These are phyloP conservation scores for Tineola bisselliella DNA, from an alignment of 2,888 invertebrate species.

Conservation along the genomic window DNA sequence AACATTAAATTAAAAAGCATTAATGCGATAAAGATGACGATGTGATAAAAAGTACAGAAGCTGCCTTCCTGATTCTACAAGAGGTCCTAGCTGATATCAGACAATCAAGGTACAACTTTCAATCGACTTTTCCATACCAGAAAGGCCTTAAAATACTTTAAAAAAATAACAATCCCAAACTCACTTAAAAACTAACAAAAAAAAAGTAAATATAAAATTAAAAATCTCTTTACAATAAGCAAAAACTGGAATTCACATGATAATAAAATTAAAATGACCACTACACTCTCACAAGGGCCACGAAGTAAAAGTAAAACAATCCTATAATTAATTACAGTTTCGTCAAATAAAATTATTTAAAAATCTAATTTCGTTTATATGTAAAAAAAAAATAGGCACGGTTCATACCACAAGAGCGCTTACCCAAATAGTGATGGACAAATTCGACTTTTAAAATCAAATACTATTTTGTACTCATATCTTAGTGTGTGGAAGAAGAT, in stretches of 20 bases:
- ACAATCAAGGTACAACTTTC: too few species aligned
- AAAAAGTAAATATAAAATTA: slow-evolving; percentile 27
- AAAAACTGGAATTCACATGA: slow-evolving; percentile 21
- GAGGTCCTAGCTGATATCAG: not conserved
- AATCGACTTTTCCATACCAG: too few species aligned
- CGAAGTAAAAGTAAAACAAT: slow-evolving; percentile 19
- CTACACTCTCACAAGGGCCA: slow-evolving; percentile 26
- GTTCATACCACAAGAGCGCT: slow-evolving; percentile 35
- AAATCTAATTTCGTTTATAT: slow-evolving; percentile 40
- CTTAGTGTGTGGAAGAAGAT: too few species aligned
- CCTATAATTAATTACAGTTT: not conserved
- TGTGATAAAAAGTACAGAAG: not conserved
- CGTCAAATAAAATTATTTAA: slow-evolving; percentile 38
- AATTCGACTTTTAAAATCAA: not conserved
- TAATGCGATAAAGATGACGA: not conserved
- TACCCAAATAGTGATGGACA: not conserved
- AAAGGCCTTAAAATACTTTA: too few species aligned
- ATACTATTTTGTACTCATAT: too few species aligned
- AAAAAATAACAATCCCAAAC: not conserved
- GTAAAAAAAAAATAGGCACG: slow-evolving; percentile 60
- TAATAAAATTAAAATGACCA: not conserved
- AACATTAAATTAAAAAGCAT: not conserved
- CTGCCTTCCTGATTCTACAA: not conserved
- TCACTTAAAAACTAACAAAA: slow-evolving; percentile 20
- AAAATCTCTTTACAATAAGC: slow-evolving; percentile 28